These are phyloP conservation scores for Hemiprocne comata DNA, from an alignment of 2,113 vertebrate species.

Conservation along the genomic window DNA sequence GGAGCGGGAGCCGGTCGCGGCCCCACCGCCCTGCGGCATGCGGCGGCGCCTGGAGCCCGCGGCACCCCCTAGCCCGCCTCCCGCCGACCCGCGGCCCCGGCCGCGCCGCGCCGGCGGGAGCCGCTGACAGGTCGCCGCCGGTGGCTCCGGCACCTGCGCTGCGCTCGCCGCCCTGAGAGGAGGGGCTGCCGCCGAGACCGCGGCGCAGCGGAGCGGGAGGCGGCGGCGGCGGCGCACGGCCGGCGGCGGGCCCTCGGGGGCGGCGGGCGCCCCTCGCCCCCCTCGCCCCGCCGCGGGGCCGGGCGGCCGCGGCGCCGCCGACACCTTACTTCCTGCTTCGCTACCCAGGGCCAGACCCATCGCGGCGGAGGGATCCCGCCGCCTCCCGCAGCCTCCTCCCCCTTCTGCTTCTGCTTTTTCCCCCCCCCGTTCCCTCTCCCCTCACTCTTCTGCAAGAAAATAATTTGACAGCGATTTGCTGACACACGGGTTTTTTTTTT, in stretches of 20 bases:
- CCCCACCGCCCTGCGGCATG: not conserved
- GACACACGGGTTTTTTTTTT: conserved; percentile 65
- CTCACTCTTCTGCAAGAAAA: conserved; percentile 67
- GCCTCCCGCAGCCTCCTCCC: conserved; percentile 44
- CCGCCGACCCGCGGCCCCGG: not conserved
- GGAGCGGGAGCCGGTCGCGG: not conserved
- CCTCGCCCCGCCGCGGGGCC: conserved; percentile 26
- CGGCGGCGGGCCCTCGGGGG: not conserved
- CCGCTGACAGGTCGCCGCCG: not conserved
- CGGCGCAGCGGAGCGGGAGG: not conserved
- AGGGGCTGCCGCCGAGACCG: not conserved
- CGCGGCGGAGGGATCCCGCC: conserved; percentile 76
- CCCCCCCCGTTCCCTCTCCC: not conserved
- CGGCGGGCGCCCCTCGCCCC: conserved; percentile 48
- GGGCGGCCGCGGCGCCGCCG: conserved; percentile 1
- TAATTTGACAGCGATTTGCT: conserved; percentile 81
- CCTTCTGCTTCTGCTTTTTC: conserved; percentile 34
- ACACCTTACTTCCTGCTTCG: conserved; percentile 81
- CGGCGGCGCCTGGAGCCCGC: not conserved
- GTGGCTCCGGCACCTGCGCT: not conserved
- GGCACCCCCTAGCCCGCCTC: not conserved
- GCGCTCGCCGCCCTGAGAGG: not conserved
- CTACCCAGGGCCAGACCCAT: conserved; percentile 66
- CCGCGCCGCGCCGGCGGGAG: not conserved
- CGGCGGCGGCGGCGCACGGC: not conserved